Conservation (phyloP, 2,888 invertebrate genomes). For the Cryptocephalus moraei region DNA sequence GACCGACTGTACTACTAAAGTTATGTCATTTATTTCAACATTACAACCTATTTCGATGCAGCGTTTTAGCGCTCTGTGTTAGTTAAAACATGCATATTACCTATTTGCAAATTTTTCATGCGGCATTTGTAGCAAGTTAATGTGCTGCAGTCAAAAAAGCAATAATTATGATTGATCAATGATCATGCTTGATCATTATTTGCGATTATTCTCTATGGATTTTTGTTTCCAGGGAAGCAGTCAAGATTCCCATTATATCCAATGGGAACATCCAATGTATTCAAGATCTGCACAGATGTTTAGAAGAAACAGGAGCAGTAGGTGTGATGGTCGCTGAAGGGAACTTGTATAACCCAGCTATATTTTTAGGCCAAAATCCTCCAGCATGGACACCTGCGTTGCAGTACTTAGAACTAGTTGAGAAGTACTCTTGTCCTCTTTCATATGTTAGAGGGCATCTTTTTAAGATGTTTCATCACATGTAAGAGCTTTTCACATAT, state of each 20-base stretch:
- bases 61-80: too few relatives aligned
- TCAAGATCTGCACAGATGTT: slow-evolving; percentile 75
- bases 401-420: slow-evolving; percentile 77
- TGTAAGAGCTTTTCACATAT: slow-evolving; percentile 45
- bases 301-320: slow-evolving; percentile 73
- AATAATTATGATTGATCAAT: too few relatives aligned
- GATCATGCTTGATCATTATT: not conserved
- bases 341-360: slow-evolving; percentile 92
- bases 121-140: too few relatives aligned
- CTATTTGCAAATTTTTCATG: too few relatives aligned
- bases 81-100: too few relatives aligned
- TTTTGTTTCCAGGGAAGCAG: slow-evolving; percentile 52
- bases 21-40: too few relatives aligned
- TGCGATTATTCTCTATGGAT: slow-evolving; percentile 4
- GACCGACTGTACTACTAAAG: too few relatives aligned
- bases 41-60: too few relatives aligned
- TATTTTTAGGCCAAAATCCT: slow-evolving; percentile 73
- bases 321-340: slow-evolving; percentile 93
- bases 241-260: slow-evolving; percentile 89
- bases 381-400: slow-evolving; percentile 81
- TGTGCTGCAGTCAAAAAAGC: too few relatives aligned
- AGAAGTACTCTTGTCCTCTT: slow-evolving; percentile 75
- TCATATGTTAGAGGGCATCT: slow-evolving; percentile 90
- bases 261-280: slow-evolving; percentile 95
- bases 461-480: slow-evolving; percentile 92